A percentile compares a stretch with the other conserved stretches of the same genome.
These are phyloP conservation scores for Portevinia maculata DNA, from an alignment of 2,888 invertebrate species.

Conservation along the genomic window DNA sequence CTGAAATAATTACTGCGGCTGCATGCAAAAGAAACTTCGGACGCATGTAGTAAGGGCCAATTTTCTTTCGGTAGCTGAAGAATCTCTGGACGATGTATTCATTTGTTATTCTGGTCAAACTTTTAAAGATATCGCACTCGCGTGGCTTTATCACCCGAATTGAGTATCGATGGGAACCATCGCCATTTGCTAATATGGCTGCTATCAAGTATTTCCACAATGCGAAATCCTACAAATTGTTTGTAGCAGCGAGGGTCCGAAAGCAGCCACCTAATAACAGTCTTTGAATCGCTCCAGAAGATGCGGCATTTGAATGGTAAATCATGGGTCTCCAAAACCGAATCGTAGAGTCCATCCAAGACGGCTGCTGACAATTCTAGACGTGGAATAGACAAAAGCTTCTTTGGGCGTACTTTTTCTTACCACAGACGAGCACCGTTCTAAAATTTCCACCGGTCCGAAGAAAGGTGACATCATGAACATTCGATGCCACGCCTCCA, in stretches of 20 bases:
- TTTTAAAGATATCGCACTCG: constrained; percentile 17
- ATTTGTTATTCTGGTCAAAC: constrained; percentile 1
- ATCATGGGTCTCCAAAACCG: neutral
- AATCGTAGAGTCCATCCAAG: constrained; percentile 2
- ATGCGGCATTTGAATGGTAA: too few species aligned
- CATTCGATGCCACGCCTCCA: constrained; percentile 8
- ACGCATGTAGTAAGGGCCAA: neutral
- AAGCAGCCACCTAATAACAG: constrained; percentile 8
- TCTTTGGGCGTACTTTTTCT: constrained; percentile 5
- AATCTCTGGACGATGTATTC: constrained; percentile 50
- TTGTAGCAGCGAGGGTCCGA: neutral
- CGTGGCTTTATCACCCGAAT: constrained; percentile 52
- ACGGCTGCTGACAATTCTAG: constrained; percentile 30
- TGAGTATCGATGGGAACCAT: constrained; percentile 46
- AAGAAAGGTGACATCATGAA: constrained; percentile 23
- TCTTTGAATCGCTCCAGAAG: too few species aligned
- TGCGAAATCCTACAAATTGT: too few species aligned
- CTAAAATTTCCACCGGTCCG: neutral
- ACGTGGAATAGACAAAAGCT: constrained; percentile 22
- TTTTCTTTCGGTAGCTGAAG: constrained; percentile 15
- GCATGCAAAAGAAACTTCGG: neutral
- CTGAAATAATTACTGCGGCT: constrained; percentile 8
- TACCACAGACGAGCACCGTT: constrained; percentile 10
- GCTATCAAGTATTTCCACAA: constrained; percentile 59
- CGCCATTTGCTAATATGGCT: constrained; percentile 42